Evolutionary conservation across 2,888 invertebrate genomes (phyloP).

Genomic region (Atherix ibis): DNA sequence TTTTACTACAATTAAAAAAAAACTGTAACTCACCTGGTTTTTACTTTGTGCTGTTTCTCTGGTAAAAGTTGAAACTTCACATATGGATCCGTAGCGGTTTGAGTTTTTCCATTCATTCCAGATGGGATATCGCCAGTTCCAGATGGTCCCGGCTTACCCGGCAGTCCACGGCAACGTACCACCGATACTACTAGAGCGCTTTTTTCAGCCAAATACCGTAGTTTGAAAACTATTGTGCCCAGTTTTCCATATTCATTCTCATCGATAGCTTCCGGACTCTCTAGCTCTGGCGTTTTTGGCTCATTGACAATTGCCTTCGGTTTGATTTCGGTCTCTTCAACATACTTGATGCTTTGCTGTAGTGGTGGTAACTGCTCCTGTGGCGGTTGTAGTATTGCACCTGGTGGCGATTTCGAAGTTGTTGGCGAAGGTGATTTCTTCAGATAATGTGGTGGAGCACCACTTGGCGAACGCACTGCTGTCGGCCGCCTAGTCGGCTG

Average conservation of each 20-base stretch:
- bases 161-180: constrained; percentile 75
- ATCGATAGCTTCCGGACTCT: constrained; percentile 21
- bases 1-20: too few species aligned
- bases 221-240: constrained; percentile 77
- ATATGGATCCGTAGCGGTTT: constrained; percentile 65
- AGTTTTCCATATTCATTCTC: constrained; percentile 50
- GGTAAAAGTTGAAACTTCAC: constrained; percentile 94
- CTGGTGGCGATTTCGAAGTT: constrained; percentile 35
- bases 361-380: constrained; percentile 6
- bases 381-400: constrained; percentile 6
- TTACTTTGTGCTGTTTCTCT: constrained; percentile 94
- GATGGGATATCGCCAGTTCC: constrained; percentile 42
- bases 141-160: constrained; percentile 34
- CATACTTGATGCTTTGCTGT: constrained; percentile 25
- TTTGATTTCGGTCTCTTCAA: constrained; percentile 28
- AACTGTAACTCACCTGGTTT: constrained; percentile 61
- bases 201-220: constrained; percentile 80
- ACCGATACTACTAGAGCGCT: constrained; percentile 85
- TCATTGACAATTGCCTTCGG: constrained; percentile 14
- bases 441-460: constrained; percentile 62
- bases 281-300: constrained; percentile 17
- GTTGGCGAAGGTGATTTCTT: constrained; percentile 90
- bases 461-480: constrained; percentile 70
- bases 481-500: constrained; percentile 34
- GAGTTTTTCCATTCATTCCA: constrained; percentile 32